Conservation (phyloP, 2,113 vertebrate genomes). For the Nettapus auritus region DNA sequence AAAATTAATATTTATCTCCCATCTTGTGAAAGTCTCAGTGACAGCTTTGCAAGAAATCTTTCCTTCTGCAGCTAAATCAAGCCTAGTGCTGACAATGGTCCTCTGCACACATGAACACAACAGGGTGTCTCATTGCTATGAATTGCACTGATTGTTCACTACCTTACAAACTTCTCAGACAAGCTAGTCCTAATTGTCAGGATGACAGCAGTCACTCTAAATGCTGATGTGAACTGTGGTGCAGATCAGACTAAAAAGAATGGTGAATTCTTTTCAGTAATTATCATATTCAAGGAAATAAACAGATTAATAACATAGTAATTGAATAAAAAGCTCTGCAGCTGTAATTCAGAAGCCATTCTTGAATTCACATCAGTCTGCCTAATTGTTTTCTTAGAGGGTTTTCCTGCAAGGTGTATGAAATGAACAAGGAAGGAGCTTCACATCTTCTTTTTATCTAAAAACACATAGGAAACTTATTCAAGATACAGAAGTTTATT, state of each 20-base stretch:
- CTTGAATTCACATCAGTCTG: background rate
- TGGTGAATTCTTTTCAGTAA: background rate
- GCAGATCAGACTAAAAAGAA: background rate
- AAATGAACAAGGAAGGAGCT: background rate
- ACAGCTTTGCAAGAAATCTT: background rate
- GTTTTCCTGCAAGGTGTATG: background rate
- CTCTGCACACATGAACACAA: background rate
- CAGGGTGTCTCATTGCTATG: background rate
- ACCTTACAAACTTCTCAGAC: background rate
- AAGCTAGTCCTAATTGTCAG: background rate
- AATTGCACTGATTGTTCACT: background rate
- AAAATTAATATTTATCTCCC: background rate
- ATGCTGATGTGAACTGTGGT: background rate
- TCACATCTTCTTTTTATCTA: background rate
- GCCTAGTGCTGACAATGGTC: background rate
- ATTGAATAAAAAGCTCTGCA: background rate
- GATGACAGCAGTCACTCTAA: background rate
- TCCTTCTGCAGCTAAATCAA: background rate
- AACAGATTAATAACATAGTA: background rate
- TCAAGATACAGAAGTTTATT: background rate
- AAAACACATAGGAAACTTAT: background rate
- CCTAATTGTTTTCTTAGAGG: background rate
- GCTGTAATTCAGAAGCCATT: background rate
- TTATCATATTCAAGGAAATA: background rate
- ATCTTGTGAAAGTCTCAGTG: background rate